A percentile compares a stretch with the other conserved stretches of the same genome.
phyloP scores from a whole-genome alignment of 1,140 invertebrate species.

The Drosophila parvula region DNA sequence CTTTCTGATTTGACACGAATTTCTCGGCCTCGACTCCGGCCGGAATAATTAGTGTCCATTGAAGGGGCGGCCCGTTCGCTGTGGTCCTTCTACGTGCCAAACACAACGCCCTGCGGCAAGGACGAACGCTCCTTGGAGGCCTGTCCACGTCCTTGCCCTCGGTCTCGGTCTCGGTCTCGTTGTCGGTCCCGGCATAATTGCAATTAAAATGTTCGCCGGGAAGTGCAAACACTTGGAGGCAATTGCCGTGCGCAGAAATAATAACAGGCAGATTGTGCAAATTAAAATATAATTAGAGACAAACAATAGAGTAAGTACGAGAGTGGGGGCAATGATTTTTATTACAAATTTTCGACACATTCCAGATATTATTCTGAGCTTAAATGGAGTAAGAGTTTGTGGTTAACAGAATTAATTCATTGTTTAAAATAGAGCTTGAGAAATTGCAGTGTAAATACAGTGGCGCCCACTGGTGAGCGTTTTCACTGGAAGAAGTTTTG shows the following conservation, averaged over 20 bases:
- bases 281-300: conserved; percentile 83
- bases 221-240: conserved; percentile 78
- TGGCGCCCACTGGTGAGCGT: conserved; percentile 65
- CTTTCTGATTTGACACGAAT: conserved; percentile 69
- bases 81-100: conserved; percentile 59
- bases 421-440: neutral
- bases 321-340: neutral
- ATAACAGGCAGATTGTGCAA: conserved; percentile 63
- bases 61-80: conserved; percentile 41
- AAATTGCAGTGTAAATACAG: conserved; percentile 19
- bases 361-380: neutral
- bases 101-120: conserved; percentile 73
- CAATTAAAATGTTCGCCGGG: conserved; percentile 77
- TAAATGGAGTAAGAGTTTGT: neutral
- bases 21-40: conserved; percentile 45
- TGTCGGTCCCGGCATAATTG: conserved; percentile 64
- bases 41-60: conserved; percentile 80
- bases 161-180: neutral
- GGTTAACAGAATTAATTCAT: neutral
- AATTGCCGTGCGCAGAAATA: conserved; percentile 45
- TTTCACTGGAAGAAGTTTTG: conserved; percentile 71
- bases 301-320: conserved; percentile 50
- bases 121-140: conserved; percentile 46
- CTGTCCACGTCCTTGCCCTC: conserved; percentile 19
- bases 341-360: neutral